Percentiles rank a stretch among this genome's conserved stretches.
Evolutionary conservation across 2,113 vertebrate genomes (phyloP).

Genomic region (Chitala chitala): DNA sequence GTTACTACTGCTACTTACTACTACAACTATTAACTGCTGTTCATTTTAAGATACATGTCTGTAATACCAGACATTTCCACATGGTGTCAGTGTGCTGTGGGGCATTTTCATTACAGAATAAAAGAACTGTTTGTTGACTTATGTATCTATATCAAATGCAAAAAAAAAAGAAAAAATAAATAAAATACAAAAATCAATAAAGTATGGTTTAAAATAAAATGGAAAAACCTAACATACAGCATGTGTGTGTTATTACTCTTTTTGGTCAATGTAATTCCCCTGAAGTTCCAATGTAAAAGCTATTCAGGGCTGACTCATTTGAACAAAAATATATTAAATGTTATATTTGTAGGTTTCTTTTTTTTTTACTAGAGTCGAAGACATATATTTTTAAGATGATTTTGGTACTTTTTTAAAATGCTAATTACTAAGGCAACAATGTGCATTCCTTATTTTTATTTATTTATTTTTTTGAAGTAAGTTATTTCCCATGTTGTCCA

Average conservation of each 20-base stretch:
- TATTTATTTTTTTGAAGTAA: too few species aligned
- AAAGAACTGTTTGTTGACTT: slow-evolving; percentile 68
- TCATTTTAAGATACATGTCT: slow-evolving; percentile 69
- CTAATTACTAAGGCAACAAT: too few species aligned
- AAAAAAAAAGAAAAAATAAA: slow-evolving; percentile 66
- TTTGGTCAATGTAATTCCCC: neutral
- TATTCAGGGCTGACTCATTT: too few species aligned
- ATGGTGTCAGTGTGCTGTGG: slow-evolving; percentile 72
- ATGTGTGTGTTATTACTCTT: neutral
- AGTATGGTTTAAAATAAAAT: slow-evolving; percentile 66
- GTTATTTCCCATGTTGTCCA: neutral
- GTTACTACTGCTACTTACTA: slow-evolving; percentile 64
- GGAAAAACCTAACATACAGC: neutral
- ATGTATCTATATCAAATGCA: slow-evolving; percentile 74
- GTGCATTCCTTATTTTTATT: too few species aligned
- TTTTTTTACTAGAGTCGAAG: too few species aligned
- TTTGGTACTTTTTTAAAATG: too few species aligned
- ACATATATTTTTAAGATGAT: too few species aligned
- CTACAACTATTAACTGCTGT: slow-evolving; percentile 64
- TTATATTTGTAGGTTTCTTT: too few species aligned
- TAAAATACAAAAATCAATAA: too few species aligned
- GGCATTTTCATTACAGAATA: slow-evolving; percentile 68
- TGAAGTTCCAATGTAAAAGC: too few species aligned
- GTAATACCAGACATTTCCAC: slow-evolving; percentile 65
- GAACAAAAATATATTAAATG: too few species aligned